These are phyloP conservation scores for Cephus nigrinus DNA, from an alignment of 2,888 invertebrate species.

Conservation along the genomic window DNA sequence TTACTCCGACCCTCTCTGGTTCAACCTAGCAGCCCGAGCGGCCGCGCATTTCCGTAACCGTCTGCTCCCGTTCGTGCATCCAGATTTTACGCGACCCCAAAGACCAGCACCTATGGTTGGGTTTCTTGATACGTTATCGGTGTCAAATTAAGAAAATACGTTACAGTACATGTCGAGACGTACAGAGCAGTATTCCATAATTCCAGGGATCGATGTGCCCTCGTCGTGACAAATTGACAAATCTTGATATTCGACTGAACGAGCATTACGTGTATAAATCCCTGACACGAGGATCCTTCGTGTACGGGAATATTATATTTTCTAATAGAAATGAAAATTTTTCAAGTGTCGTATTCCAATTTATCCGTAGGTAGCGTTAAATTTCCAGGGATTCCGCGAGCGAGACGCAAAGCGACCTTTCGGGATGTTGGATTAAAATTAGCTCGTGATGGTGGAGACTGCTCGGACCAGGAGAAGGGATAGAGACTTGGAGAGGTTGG, in stretches of 20 bases:
- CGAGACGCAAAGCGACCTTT: background rate
- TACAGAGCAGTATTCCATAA: background rate
- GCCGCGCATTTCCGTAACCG: too few species aligned
- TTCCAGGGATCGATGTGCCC: background rate
- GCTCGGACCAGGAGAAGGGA: background rate
- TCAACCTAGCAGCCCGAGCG: too few species aligned
- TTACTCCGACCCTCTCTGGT: too few species aligned
- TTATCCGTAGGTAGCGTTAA: background rate
- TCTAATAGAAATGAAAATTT: background rate
- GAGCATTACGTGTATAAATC: background rate
- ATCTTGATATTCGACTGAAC: background rate
- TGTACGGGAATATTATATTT: background rate
- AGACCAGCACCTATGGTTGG: too few species aligned
- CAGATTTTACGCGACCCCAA: too few species aligned
- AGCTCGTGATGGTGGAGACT: conserved; percentile 22
- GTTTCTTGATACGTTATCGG: too few species aligned
- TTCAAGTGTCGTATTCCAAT: background rate
- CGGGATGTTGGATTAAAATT: conserved; percentile 34
- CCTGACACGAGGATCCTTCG: background rate
- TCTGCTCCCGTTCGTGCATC: too few species aligned
- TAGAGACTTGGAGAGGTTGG: background rate
- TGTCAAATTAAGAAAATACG: too few species aligned
- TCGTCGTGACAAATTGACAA: background rate
- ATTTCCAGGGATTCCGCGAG: background rate
- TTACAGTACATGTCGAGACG: background rate